Percentiles rank a stretch among this genome's conserved stretches.
These are phyloP conservation scores for Lithophane socia DNA, from an alignment of 2,888 invertebrate genomes.

Conservation along the genomic window DNA sequence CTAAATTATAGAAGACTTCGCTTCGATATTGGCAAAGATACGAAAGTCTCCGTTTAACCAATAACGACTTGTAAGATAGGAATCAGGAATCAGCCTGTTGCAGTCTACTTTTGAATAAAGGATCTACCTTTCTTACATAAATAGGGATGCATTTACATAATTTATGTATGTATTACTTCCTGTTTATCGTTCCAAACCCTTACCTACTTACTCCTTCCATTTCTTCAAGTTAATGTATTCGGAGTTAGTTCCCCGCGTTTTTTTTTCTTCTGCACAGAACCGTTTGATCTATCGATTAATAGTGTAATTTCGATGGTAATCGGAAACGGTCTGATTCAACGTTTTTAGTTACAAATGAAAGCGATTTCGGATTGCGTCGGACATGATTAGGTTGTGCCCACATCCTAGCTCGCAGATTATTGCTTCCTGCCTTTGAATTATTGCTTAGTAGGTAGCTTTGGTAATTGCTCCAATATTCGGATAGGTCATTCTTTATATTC, in stretches of 20 bases:
- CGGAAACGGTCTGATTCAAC: slow-evolving; percentile 49
- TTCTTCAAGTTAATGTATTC: slow-evolving; percentile 54
- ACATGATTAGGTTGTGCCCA: slow-evolving; percentile 43
- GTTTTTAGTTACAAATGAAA: slow-evolving; percentile 57
- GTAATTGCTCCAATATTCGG: slow-evolving; percentile 6
- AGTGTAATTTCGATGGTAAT: slow-evolving; percentile 66
- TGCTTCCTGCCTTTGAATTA: slow-evolving; percentile 30
- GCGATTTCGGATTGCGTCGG: slow-evolving; percentile 29
- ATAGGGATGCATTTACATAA: slow-evolving; percentile 53
- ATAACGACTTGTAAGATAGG: slow-evolving; percentile 46
- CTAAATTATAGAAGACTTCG: slow-evolving; percentile 35
- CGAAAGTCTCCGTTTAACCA: slow-evolving; percentile 43
- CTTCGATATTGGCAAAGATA: slow-evolving; percentile 32
- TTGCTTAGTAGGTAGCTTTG: slow-evolving; percentile 8
- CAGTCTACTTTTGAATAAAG: slow-evolving; percentile 30
- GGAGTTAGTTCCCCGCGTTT: slow-evolving; percentile 32
- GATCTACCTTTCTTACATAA: slow-evolving; percentile 25
- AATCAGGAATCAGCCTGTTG: slow-evolving; percentile 44
- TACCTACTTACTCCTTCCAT: slow-evolving; percentile 18
- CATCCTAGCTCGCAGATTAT: slow-evolving; percentile 33
- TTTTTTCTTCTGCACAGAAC: slow-evolving; percentile 40
- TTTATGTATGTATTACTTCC: slow-evolving; percentile 39
- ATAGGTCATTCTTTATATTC: not conserved
- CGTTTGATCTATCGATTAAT: slow-evolving; percentile 59
- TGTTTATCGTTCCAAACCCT: slow-evolving; percentile 42